phyloP scores from a whole-genome alignment of 2,888 invertebrate species.

The Dilophus febrilis region DNA sequence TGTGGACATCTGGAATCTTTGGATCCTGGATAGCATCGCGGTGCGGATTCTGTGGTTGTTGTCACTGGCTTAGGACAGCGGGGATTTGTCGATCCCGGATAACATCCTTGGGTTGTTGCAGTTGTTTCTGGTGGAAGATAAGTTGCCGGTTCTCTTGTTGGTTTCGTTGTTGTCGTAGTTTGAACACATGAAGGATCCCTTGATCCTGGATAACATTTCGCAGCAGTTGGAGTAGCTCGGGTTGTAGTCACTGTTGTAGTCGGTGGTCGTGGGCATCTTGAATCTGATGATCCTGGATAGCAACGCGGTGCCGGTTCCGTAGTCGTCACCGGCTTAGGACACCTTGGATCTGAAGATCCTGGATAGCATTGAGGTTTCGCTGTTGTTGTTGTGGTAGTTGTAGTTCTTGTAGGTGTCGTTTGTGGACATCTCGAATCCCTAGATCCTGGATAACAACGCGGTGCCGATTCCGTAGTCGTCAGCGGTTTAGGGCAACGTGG shows the following conservation, averaged over 20 bases:
- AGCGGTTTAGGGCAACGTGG: slow-evolving; percentile 21
- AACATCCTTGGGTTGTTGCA: slow-evolving; percentile 17
- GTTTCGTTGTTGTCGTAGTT: slow-evolving; percentile 7
- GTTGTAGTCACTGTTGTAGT: slow-evolving; percentile 9
- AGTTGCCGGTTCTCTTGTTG: slow-evolving; percentile 8
- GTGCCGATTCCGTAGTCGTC: slow-evolving; percentile 16
- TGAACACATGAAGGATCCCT: slow-evolving; percentile 14
- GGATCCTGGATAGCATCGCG: slow-evolving; percentile 24
- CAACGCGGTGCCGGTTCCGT: slow-evolving; percentile 10
- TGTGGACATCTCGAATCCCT: slow-evolving; percentile 23
- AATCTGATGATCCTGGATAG: slow-evolving; percentile 22
- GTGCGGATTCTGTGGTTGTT: slow-evolving; percentile 12
- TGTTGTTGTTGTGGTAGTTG: slow-evolving; percentile 4
- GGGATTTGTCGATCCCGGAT: slow-evolving; percentile 23
- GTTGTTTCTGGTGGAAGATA: slow-evolving; percentile 5
- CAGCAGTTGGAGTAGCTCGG: slow-evolving; percentile 15
- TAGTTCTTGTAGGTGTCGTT: slow-evolving; percentile 21
- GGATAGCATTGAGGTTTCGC: slow-evolving; percentile 22
- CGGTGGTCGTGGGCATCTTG: slow-evolving; percentile 13
- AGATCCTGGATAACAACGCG: slow-evolving; percentile 28
- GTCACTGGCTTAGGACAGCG: slow-evolving; percentile 18
- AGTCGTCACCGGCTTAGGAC: slow-evolving; percentile 14
- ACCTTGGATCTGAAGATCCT: slow-evolving; percentile 22
- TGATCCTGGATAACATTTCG: slow-evolving; percentile 13
- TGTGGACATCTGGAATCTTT: slow-evolving; percentile 23